Evolutionary conservation across 2,888 invertebrate species (phyloP), one percentile per base, ranked within the genome.

Genomic region (Agrotis ipsilon): DNA sequence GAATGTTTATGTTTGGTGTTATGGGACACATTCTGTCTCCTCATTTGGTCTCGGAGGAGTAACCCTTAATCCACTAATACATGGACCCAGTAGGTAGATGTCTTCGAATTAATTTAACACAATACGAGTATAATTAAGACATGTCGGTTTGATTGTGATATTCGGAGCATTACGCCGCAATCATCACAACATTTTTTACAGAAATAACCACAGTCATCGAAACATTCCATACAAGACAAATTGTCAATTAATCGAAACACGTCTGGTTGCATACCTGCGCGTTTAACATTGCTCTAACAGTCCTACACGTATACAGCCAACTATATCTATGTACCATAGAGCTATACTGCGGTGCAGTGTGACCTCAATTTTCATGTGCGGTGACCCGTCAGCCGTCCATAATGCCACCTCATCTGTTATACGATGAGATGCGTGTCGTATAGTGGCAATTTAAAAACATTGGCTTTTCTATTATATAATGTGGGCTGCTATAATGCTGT

Each of bases 321-420:
- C 54, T 65, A 21, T 32, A 57, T 18, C 9, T 32, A 55, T 39
- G 39, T 39, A 39, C 9, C 48, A 9, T 66, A 48, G 67, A 48
- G 60, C 65, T 70, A 68, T 75, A 75, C 18, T 71, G 78, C 71
- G 68, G 64, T 82, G 80, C 78, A 75, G 78, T 59, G 72, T 74
- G 92, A 89, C 93, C 94, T 92, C 92, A 90, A 92, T 93, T 91
- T 90, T 86, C 85, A 83, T 93, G 92, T 89, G 89, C 93, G 85
- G 83, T 92, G 93, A 93, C 91, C 92, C 90, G 90, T 80, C 84
- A 80, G 75, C 60, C 64, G 64, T 67, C 66, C 68, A 70, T 76
- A 72, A 83, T 82, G 86, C 86, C 80, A 87, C 80, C 80, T 85
- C 83, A 85, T 81, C 77, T 76, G 69, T 61, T 62, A 61, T 49